Evolutionary conservation across 2,797 vertebrate species (phyloP).

Genomic region (Artibeus jamaicensis): DNA sequence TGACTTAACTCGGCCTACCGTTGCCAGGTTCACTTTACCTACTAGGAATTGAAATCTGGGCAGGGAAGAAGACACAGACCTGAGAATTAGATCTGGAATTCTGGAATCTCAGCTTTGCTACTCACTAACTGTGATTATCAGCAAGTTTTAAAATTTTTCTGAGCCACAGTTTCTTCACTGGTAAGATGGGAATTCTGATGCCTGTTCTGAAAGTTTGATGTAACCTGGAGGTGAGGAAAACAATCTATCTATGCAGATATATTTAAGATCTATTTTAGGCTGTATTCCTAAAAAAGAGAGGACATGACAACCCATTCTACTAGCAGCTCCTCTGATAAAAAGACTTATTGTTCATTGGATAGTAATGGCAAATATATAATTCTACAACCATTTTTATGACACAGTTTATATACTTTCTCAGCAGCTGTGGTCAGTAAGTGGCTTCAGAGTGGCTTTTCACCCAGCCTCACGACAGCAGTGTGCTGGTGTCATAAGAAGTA

Average conservation of each 20-base stretch:
- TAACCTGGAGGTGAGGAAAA: not conserved
- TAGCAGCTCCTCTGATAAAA: not conserved
- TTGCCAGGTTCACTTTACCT: not conserved
- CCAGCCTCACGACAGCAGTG: not conserved
- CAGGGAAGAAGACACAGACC: not conserved
- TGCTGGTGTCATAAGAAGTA: not conserved
- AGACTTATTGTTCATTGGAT: not conserved
- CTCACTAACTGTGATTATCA: not conserved
- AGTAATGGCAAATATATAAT: not conserved
- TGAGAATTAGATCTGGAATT: not conserved
- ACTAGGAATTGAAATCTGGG: not conserved
- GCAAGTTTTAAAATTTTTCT: not conserved
- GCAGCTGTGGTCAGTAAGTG: not conserved
- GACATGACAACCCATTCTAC: not conserved
- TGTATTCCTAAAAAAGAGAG: not conserved
- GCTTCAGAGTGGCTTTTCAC: not conserved
- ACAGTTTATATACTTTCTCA: not conserved
- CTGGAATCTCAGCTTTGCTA: not conserved
- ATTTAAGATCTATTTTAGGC: not conserved
- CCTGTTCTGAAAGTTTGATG: not conserved
- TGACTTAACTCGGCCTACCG: not conserved
- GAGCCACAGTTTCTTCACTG: slow-evolving; percentile 38
- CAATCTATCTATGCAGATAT: not conserved
- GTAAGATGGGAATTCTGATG: not conserved
- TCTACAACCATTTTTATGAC: not conserved